phyloP scores from a whole-genome alignment of 2,888 invertebrate genomes.

The Helicoverpa assulta region DNA sequence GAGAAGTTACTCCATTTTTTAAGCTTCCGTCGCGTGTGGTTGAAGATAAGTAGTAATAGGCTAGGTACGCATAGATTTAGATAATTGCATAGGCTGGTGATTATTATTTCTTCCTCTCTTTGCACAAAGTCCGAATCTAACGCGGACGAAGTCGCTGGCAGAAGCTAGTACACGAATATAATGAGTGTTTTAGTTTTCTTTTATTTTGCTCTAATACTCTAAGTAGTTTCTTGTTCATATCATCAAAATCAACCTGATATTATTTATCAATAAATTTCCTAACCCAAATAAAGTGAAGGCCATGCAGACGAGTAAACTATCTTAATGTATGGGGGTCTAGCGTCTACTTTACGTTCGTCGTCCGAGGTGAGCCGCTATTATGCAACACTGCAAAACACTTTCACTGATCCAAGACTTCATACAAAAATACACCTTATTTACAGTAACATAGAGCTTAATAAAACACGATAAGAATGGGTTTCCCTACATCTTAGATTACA shows the following conservation, averaged over 20 bases:
- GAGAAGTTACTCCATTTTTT: too few relatives aligned
- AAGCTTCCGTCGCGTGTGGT: too few relatives aligned
- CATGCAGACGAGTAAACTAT: conserved; percentile 52
- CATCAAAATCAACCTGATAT: not conserved
- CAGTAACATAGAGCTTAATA: conserved; percentile 25
- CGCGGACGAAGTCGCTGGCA: too few relatives aligned
- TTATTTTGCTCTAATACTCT: too few relatives aligned
- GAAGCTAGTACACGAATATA: too few relatives aligned
- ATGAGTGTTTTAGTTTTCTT: too few relatives aligned
- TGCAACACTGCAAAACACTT: conserved; percentile 82
- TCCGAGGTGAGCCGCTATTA: conserved; percentile 81
- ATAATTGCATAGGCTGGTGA: too few relatives aligned
- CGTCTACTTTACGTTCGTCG: conserved; percentile 67
- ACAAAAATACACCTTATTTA: conserved; percentile 68
- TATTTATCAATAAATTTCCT: not conserved
- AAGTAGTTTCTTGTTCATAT: not conserved
- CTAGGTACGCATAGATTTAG: too few relatives aligned
- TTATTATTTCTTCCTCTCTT: too few relatives aligned
- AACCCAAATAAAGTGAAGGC: not conserved
- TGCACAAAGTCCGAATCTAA: too few relatives aligned
- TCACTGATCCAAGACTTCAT: conserved; percentile 76
- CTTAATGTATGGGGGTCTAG: conserved; percentile 64
- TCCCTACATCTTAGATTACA: conserved; percentile 56
- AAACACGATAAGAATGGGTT: conserved; percentile 2
- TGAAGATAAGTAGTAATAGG: too few relatives aligned